Conservation (phyloP, 2,797 vertebrate species). For the Sitta carolinensis region DNA sequence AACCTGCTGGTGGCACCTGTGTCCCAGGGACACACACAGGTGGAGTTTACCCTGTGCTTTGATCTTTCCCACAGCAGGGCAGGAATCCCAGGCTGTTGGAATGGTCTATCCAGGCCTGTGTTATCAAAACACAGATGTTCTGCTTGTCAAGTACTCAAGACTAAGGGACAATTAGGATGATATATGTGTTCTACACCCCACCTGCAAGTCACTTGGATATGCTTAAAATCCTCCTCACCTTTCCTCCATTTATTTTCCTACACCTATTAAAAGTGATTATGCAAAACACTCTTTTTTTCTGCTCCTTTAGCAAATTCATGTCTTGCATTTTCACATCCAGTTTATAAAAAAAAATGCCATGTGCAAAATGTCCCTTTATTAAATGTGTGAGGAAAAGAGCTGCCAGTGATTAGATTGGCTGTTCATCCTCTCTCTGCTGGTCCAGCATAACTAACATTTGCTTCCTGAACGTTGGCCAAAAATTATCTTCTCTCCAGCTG, state of each 20-base stretch:
- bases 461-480: constrained; percentile 11
- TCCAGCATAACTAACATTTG: constrained; percentile 1
- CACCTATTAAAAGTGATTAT: not conserved
- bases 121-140: not conserved
- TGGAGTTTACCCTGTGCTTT: not conserved
- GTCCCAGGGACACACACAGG: not conserved
- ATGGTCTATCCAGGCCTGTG: not conserved
- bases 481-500: constrained; percentile 35
- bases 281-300: not conserved
- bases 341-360: not conserved
- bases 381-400: not conserved
- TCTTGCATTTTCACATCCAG: not conserved
- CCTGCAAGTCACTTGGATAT: not conserved
- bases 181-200: not conserved
- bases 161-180: not conserved
- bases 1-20: not conserved
- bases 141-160: not conserved
- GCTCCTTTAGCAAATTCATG: not conserved
- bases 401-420: constrained; percentile 9
- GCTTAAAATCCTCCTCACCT: not conserved
- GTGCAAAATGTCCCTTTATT: not conserved
- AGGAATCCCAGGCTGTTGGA: not conserved
- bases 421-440: not conserved
- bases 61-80: not conserved
- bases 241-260: not conserved